Percentiles rank a stretch among this genome's conserved stretches.
phyloP scores from a whole-genome alignment of 2,797 vertebrate species.

The Buceros bicornis region DNA sequence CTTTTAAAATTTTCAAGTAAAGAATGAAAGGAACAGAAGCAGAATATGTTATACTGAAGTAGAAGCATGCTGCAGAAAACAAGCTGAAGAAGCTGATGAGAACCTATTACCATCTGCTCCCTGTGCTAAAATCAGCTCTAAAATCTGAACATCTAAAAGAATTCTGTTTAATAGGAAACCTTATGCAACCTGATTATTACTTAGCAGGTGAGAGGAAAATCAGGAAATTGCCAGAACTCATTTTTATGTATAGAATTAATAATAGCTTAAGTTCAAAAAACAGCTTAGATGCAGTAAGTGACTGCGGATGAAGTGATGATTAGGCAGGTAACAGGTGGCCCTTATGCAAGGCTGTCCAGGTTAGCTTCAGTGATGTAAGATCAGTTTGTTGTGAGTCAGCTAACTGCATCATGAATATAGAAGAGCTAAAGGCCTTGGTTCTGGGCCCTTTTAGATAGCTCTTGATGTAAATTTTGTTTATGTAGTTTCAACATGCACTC shows the following conservation, averaged over 20 bases:
- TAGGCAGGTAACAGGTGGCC: constrained; percentile 17
- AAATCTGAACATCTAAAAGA: constrained; percentile 31
- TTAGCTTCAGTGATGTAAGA: constrained; percentile 25
- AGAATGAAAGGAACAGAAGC: background rate
- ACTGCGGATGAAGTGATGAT: constrained; percentile 48
- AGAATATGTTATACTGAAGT: background rate
- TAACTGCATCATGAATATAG: constrained; percentile 49
- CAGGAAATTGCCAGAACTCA: constrained; percentile 55
- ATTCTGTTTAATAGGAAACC: constrained; percentile 2
- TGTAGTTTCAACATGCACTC: constrained; percentile 47
- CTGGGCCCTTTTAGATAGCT: constrained; percentile 14
- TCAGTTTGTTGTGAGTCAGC: constrained; percentile 40
- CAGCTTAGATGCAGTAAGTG: constrained; percentile 37
- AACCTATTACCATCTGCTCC: constrained; percentile 28
- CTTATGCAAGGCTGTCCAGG: constrained; percentile 41
- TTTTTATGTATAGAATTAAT: constrained; percentile 66
- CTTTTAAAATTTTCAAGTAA: background rate
- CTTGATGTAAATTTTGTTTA: constrained; percentile 74
- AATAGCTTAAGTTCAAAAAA: constrained; percentile 38
- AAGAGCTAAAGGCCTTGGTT: constrained; percentile 15
- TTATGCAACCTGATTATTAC: constrained; percentile 21
- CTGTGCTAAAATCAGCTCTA: constrained; percentile 20
- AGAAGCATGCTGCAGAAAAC: background rate
- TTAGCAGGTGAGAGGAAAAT: constrained; percentile 51
- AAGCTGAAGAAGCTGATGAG: constrained; percentile 24